A percentile compares a stretch with the other conserved stretches of the same genome.
phyloP scores from a whole-genome alignment of 2,797 vertebrate genomes.

The Triplophysa yarkandensis region DNA sequence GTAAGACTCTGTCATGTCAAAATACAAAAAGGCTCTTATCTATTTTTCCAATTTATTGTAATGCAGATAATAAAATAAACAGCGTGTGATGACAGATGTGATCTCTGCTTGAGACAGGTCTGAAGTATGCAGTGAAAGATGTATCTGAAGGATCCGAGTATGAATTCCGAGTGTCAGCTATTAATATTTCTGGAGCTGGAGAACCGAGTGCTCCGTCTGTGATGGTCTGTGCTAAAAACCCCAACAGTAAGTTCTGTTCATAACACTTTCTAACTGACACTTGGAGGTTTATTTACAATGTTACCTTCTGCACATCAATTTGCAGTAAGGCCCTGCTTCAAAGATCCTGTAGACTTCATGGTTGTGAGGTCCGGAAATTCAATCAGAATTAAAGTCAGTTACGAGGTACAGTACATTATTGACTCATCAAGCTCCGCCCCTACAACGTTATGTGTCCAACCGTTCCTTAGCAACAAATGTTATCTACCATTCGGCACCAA shows the following conservation, averaged over 20 bases:
- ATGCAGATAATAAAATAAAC: neutral
- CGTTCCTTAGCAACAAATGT: neutral
- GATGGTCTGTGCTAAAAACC: slow-evolving; percentile 78
- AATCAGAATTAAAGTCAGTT: slow-evolving; percentile 76
- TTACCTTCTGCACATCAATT: neutral
- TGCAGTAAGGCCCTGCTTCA: slow-evolving; percentile 80
- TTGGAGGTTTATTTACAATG: too few species aligned
- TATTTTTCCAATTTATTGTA: neutral
- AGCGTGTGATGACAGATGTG: neutral
- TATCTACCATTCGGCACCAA: too few species aligned
- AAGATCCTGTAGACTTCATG: slow-evolving; percentile 78
- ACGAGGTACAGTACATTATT: slow-evolving; percentile 71
- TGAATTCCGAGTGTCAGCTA: slow-evolving; percentile 84
- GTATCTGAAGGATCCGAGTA: slow-evolving; percentile 82
- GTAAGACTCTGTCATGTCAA: too few species aligned
- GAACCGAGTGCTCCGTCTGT: slow-evolving; percentile 78
- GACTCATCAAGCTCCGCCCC: neutral
- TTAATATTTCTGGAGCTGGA: slow-evolving; percentile 80
- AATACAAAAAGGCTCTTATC: too few species aligned
- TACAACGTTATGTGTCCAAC: neutral
- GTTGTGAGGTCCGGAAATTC: slow-evolving; percentile 79
- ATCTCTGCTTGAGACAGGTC: slow-evolving; percentile 47
- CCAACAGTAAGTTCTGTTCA: slow-evolving; percentile 76
- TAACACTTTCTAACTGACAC: neutral
- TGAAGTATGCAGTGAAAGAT: slow-evolving; percentile 71